These are phyloP conservation scores for Sparus aurata DNA, from an alignment of 2,797 vertebrate genomes.

Conservation along the genomic window DNA sequence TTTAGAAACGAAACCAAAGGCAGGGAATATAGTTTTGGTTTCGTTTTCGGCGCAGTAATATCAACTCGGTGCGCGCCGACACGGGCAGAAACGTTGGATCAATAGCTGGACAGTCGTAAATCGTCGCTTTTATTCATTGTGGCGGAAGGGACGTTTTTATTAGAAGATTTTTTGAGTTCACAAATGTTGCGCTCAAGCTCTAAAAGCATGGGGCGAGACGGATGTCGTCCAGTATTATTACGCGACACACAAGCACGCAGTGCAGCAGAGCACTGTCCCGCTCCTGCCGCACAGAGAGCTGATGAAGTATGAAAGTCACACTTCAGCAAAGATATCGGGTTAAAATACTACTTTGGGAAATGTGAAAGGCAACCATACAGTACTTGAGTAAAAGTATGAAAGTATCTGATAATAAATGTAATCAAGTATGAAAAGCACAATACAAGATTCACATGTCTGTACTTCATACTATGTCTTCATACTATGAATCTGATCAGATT, in stretches of 20 bases:
- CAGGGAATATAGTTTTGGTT: constrained; percentile 27
- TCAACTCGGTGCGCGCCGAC: not conserved
- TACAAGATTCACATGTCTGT: too few relatives aligned
- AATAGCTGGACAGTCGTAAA: too few relatives aligned
- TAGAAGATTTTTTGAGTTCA: not conserved
- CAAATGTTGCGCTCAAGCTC: not conserved
- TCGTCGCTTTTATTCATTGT: not conserved
- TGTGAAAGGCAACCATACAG: too few relatives aligned
- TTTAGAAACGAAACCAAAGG: constrained; percentile 60
- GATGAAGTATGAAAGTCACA: too few relatives aligned
- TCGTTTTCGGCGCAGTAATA: constrained; percentile 31
- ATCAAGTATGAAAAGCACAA: too few relatives aligned
- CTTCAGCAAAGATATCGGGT: too few relatives aligned
- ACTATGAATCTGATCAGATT: too few relatives aligned
- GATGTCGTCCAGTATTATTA: not conserved
- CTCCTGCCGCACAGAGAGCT: not conserved
- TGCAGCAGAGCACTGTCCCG: not conserved
- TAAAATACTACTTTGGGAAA: too few relatives aligned
- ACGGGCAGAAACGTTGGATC: not conserved
- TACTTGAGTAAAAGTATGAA: too few relatives aligned
- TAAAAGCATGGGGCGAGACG: too few relatives aligned
- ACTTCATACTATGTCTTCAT: too few relatives aligned
- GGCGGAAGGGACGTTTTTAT: not conserved
- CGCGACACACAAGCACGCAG: not conserved
- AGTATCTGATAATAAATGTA: too few relatives aligned